Percentiles rank a stretch among this genome's conserved stretches.
phyloP scores from a whole-genome alignment of 1,140 invertebrate genomes.

The Drosophila busckii region DNA sequence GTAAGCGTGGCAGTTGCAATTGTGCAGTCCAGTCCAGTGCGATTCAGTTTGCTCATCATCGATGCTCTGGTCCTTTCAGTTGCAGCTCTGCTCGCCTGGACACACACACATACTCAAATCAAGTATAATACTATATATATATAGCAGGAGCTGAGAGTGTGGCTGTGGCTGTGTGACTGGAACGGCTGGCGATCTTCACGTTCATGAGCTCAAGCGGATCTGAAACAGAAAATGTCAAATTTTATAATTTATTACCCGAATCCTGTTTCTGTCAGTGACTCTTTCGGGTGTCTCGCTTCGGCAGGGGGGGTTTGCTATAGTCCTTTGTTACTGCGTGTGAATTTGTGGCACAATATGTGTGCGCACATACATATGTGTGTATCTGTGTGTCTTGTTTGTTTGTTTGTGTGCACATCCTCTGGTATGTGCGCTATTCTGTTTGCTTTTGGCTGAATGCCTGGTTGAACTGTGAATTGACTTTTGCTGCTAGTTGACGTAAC shows the following conservation, averaged over 20 bases:
- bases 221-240: conserved; percentile 79
- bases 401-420: conserved; percentile 44
- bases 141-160: neutral
- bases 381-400: conserved; percentile 18
- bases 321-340: conserved; percentile 76
- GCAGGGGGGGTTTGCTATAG: conserved; percentile 38
- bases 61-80: conserved; percentile 15
- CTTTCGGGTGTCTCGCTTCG: conserved; percentile 54
- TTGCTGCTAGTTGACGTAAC: conserved; percentile 60
- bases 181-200: conserved; percentile 28
- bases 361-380: conserved; percentile 1
- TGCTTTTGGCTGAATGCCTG: conserved; percentile 55
- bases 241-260: conserved; percentile 79
- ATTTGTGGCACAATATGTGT: conserved; percentile 56
- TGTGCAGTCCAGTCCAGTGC: conserved; percentile 23
- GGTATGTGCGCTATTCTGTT: conserved; percentile 50
- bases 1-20: conserved; percentile 37
- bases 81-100: conserved; percentile 14
- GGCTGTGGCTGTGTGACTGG: too few relatives aligned
- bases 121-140: neutral
- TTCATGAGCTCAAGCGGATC: conserved; percentile 70
- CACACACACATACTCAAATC: conserved; percentile 3
- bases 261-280: conserved; percentile 78
- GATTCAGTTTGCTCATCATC: conserved; percentile 27
- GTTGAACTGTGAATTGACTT: conserved; percentile 64